These are phyloP conservation scores for Trichogramma evanescens DNA, from an alignment of 2,888 invertebrate genomes.

Conservation along the genomic window DNA sequence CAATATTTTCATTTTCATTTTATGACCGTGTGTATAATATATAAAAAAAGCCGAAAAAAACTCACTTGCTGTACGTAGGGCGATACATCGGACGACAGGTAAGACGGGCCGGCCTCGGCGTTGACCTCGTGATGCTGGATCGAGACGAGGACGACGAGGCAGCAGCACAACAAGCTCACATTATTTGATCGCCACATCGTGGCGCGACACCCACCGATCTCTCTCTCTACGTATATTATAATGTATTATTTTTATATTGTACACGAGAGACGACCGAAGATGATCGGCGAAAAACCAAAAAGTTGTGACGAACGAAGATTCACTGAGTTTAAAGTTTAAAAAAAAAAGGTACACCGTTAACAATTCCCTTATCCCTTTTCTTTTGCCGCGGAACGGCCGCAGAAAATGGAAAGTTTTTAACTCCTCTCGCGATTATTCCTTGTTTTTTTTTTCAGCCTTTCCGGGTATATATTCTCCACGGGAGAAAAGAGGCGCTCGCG, in stretches of 20 bases:
- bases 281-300: neutral
- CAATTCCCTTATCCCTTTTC: too few species aligned
- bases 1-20: too few species aligned
- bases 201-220: slow-evolving; percentile 10
- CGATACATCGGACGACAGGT: slow-evolving; percentile 26
- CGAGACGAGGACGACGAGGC: slow-evolving; percentile 22
- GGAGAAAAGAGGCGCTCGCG: too few species aligned
- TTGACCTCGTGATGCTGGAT: slow-evolving; percentile 23
- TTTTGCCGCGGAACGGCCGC: too few species aligned
- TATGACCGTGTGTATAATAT: too few species aligned
- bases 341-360: too few species aligned
- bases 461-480: too few species aligned
- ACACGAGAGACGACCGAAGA: neutral
- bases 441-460: too few species aligned
- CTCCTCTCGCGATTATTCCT: too few species aligned
- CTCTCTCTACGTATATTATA: neutral
- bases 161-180: slow-evolving; percentile 28
- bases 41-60: neutral
- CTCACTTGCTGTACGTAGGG: slow-evolving; percentile 33
- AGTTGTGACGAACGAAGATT: too few species aligned
- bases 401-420: too few species aligned
- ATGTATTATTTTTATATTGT: slow-evolving; percentile 1
- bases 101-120: slow-evolving; percentile 36
- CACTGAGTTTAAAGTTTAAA: too few species aligned
- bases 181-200: slow-evolving; percentile 30